Percentiles rank a stretch among this genome's conserved stretches.
Evolutionary conservation across 1,140 invertebrate species (phyloP).

Genomic region (Apis cerana): DNA sequence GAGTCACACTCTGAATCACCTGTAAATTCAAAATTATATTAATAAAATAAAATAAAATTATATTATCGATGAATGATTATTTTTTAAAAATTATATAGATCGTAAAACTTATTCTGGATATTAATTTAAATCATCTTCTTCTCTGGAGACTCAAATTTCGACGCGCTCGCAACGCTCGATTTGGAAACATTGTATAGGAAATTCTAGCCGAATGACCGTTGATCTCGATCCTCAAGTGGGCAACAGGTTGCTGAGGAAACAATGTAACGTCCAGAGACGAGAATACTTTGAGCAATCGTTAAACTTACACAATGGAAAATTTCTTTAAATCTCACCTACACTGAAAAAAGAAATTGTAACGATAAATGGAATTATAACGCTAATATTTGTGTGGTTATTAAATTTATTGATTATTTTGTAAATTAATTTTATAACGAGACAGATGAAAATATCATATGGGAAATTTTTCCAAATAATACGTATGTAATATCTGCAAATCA

Average conservation of each 20-base stretch:
- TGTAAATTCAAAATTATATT: neutral
- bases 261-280: slow-evolving; percentile 1
- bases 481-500: too few species aligned
- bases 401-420: too few species aligned
- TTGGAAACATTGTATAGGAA: slow-evolving; percentile 19
- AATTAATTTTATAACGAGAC: too few species aligned
- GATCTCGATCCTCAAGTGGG: neutral
- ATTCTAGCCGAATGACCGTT: neutral
- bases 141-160: neutral
- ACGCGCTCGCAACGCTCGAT: too few species aligned
- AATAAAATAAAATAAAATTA: too few species aligned
- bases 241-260: neutral
- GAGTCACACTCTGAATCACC: slow-evolving; percentile 45
- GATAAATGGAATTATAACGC: too few species aligned
- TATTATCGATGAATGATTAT: neutral
- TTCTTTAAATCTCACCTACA: too few species aligned
- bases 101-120: neutral
- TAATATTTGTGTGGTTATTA: too few species aligned
- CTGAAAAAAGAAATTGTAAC: too few species aligned
- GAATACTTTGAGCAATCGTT: neutral
- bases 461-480: too few species aligned
- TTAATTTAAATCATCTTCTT: neutral
- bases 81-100: neutral
- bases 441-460: too few species aligned
- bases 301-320: neutral